phyloP scores from a whole-genome alignment of 2,797 vertebrate species.

The Bucorvus abyssinicus region DNA sequence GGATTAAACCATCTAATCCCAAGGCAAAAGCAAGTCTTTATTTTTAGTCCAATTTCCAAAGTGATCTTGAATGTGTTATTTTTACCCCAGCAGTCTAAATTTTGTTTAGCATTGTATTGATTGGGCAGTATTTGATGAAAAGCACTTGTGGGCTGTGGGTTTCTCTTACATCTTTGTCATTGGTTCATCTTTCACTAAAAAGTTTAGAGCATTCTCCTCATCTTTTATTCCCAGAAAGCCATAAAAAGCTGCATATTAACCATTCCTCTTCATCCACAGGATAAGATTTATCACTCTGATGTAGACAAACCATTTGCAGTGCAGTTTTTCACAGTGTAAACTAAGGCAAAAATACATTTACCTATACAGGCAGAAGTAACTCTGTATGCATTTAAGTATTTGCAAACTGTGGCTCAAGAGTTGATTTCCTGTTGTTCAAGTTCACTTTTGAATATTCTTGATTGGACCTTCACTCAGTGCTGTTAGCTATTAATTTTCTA shows the following conservation, averaged over 20 bases:
- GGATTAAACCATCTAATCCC: neutral
- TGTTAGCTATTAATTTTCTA: neutral
- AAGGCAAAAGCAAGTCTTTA: neutral
- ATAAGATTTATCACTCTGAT: neutral
- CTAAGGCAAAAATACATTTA: neutral
- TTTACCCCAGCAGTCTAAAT: conserved; percentile 13
- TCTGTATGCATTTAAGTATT: neutral
- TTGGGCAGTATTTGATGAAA: conserved; percentile 18
- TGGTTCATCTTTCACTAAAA: conserved; percentile 21
- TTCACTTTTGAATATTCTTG: neutral
- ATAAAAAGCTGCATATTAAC: neutral
- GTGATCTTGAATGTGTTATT: conserved; percentile 48
- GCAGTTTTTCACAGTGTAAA: neutral
- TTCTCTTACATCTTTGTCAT: conserved; percentile 40
- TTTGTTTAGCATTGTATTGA: conserved; percentile 38
- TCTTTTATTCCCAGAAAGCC: neutral
- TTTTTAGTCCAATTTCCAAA: conserved; percentile 48
- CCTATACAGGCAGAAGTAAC: neutral
- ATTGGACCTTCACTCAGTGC: neutral
- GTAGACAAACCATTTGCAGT: neutral
- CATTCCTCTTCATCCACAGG: neutral
- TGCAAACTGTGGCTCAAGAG: neutral
- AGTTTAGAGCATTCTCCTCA: neutral
- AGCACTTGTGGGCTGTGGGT: neutral
- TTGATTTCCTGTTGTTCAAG: neutral